phyloP scores from a whole-genome alignment of 2,888 invertebrate genomes.

The Nowickia ferox region DNA sequence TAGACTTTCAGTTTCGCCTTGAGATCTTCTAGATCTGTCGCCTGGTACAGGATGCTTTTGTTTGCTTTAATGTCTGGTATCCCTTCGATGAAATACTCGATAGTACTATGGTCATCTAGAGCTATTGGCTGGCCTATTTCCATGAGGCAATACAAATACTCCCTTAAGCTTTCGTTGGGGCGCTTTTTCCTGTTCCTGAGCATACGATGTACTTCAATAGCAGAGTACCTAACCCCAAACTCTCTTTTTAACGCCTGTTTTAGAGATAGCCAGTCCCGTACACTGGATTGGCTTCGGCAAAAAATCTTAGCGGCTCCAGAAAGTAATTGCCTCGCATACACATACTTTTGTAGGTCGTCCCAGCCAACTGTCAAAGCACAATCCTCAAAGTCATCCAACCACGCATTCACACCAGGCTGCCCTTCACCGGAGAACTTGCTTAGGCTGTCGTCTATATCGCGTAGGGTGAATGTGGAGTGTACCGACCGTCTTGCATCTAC shows the following conservation, averaged over 20 bases:
- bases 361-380: constrained; percentile 54
- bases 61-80: constrained; percentile 44
- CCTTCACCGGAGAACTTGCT: constrained; percentile 40
- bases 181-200: neutral
- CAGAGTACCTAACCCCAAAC: constrained; percentile 46
- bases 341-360: constrained; percentile 61
- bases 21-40: constrained; percentile 20
- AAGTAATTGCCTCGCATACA: constrained; percentile 52
- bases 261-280: constrained; percentile 34
- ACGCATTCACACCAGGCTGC: neutral
- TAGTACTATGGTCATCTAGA: neutral
- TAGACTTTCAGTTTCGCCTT: constrained; percentile 34
- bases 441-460: constrained; percentile 18
- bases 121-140: neutral
- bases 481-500: neutral
- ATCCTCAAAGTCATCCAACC: constrained; percentile 37
- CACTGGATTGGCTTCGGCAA: constrained; percentile 48
- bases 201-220: constrained; percentile 58
- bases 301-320: constrained; percentile 66
- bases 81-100: constrained; percentile 66
- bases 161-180: neutral
- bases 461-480: neutral
- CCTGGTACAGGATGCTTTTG: constrained; percentile 45
- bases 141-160: neutral
- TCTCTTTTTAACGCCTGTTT: constrained; percentile 40